These are phyloP conservation scores for Punctoribates punctum DNA, from an alignment of 2,888 invertebrate species.

Conservation along the genomic window DNA sequence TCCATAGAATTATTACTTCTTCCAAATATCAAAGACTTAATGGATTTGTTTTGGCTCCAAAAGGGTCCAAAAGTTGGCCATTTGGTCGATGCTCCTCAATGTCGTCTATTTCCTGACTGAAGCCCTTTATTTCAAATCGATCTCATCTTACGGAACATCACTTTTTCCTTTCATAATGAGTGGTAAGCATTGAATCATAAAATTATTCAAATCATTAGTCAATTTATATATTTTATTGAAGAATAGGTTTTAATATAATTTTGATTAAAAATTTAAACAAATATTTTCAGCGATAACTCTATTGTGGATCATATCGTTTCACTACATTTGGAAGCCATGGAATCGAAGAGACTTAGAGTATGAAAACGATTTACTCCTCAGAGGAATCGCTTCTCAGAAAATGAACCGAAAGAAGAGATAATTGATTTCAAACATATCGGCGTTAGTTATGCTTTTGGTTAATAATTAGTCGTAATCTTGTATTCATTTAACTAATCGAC, in stretches of 20 bases:
- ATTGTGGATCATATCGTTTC: slow-evolving; percentile 40
- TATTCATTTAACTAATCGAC: slow-evolving; percentile 40
- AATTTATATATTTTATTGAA: background rate
- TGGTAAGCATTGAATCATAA: slow-evolving; percentile 42
- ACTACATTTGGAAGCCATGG: slow-evolving; percentile 43
- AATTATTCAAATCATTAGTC: background rate
- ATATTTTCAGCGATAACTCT: slow-evolving; percentile 37
- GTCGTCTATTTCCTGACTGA: slow-evolving; percentile 45
- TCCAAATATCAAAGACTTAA: background rate
- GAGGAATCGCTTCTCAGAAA: slow-evolving; percentile 27
- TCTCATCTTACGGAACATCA: slow-evolving; percentile 45
- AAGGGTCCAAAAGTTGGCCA: slow-evolving; percentile 41
- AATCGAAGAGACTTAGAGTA: slow-evolving; percentile 10
- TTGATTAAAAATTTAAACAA: background rate
- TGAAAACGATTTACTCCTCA: slow-evolving; percentile 17
- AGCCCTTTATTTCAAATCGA: slow-evolving; percentile 44
- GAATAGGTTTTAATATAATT: background rate
- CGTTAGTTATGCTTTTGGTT: background rate
- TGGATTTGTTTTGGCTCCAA: no score
- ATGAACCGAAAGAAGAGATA: slow-evolving; percentile 2
- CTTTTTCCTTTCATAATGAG: slow-evolving; percentile 46
- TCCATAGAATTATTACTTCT: background rate
- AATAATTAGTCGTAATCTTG: slow-evolving; percentile 1
- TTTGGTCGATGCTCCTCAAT: slow-evolving; percentile 43
- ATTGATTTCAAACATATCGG: background rate